Evolutionary conservation across 2,113 vertebrate genomes (phyloP).

Genomic region (Meleagris gallopavo): DNA sequence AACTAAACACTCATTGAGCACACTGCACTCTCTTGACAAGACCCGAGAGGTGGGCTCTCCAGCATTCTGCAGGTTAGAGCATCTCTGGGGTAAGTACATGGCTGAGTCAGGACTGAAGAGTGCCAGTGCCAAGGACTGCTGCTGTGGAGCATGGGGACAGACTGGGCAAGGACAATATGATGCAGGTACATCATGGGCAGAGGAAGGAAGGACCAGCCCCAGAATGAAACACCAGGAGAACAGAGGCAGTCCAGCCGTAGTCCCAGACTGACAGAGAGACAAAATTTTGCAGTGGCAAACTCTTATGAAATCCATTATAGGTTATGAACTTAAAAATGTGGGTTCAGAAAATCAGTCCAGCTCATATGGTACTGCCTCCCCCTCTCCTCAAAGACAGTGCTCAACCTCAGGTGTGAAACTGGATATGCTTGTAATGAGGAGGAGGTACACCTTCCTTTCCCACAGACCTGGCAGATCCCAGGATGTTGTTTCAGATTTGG

Average conservation of each 20-base stretch:
- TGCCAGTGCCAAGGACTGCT: neutral
- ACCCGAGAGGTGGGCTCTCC: neutral
- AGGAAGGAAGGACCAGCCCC: neutral
- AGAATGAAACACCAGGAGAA: neutral
- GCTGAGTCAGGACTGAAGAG: neutral
- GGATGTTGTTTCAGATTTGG: neutral
- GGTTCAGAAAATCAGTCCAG: neutral
- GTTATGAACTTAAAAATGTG: neutral
- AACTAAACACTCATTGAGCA: neutral
- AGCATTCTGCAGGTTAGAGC: neutral
- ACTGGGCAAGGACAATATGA: neutral
- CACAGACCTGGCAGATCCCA: neutral
- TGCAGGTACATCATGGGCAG: neutral
- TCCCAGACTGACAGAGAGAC: neutral
- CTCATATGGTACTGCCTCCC: accelerated
- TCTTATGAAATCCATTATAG: neutral
- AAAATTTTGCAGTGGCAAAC: neutral
- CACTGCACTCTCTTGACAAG: neutral
- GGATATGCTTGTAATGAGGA: neutral
- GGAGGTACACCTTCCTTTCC: neutral
- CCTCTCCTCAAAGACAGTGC: neutral
- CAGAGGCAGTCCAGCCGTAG: neutral
- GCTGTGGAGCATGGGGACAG: neutral
- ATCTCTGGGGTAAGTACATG: neutral
- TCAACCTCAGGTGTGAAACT: neutral